Base-by-base conservation (phyloP, 2,113 vertebrate genomes). In the Bombycilla garrulus region DNA sequence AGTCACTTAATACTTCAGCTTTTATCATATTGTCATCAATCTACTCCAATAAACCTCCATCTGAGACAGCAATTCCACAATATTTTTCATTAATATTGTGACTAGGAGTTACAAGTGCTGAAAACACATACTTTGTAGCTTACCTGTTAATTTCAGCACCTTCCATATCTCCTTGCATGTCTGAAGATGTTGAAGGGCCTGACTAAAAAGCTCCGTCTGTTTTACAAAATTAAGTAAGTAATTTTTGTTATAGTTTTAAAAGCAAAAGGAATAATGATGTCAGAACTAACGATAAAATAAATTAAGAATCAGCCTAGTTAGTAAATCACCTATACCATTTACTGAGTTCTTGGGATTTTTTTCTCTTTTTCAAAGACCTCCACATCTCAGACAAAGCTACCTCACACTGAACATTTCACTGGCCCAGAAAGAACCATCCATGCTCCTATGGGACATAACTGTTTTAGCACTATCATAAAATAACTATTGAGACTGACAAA, bases 81-180 rank as follows among this genome's bases (percentile, higher is more conserved):
- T 15, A 25, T 47, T 81, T 58, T 53, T 53, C 70, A 38, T 19
- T 1, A 69, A 65, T 15, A 67, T 33, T 72, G n/a, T 38, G 64
- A 57, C 47, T 36, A 38, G 45, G 47, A 51, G 20, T 26, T 57
- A 6, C 29, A 26, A 5, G 36, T 77, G 56, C 47, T 66, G 48
- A 72, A 74, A 48, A 88, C 33, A 74, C n/a, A 57, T 11, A 40
- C 6, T n/a, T 56, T 62, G 38, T 29, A 73, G 36, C 93, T 95
- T 62, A 99, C 99, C 99, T 98, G 98, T 98, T 88, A 98, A 88
- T 96, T 98, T 99, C 87, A 99, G 97, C 51, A 97, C 93, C 81
- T 97, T 98, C 98, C 99, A 99, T 35, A 99, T 91, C 77, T 98
- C 97, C 94, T 97, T 98, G 92, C 99, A 99, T 12, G 96, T 91